These are phyloP conservation scores for Pelobates cultripes DNA, from an alignment of 2,797 vertebrate genomes.

Conservation along the genomic window DNA sequence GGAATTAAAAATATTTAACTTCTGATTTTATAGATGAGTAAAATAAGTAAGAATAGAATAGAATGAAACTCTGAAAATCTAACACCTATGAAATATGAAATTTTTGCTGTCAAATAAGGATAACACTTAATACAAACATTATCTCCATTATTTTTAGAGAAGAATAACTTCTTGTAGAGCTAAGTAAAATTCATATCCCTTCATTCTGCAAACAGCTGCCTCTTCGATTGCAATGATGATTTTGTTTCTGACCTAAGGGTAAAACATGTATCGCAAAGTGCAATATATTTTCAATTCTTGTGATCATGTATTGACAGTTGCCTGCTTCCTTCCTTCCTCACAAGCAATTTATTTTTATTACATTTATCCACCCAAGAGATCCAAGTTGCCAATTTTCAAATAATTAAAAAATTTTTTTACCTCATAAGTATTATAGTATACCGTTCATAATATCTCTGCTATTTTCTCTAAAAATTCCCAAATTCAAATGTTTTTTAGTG, in stretches of 20 bases:
- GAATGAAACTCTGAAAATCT: too few species aligned
- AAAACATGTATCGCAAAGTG: conserved; percentile 25
- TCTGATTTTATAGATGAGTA: too few species aligned
- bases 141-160: too few species aligned
- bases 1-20: too few species aligned
- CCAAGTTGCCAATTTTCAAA: neutral
- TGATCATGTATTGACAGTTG: conserved; percentile 26
- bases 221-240: conserved; percentile 1
- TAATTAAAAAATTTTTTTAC: neutral
- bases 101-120: too few species aligned
- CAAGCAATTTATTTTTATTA: conserved; percentile 33
- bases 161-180: too few species aligned
- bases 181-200: neutral
- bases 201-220: neutral
- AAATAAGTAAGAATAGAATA: too few species aligned
- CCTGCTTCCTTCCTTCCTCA: conserved; percentile 1
- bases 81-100: too few species aligned
- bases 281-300: conserved; percentile 26
- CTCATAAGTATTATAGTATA: neutral
- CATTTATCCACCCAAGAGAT: conserved; percentile 12
- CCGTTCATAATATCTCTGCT: neutral
- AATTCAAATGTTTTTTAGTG: neutral
- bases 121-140: too few species aligned
- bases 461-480: neutral
- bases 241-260: conserved; percentile 26